A percentile compares a stretch with the other conserved stretches of the same genome.
phyloP scores from a whole-genome alignment of 2,797 vertebrate genomes.

The Sardinella longiceps region DNA sequence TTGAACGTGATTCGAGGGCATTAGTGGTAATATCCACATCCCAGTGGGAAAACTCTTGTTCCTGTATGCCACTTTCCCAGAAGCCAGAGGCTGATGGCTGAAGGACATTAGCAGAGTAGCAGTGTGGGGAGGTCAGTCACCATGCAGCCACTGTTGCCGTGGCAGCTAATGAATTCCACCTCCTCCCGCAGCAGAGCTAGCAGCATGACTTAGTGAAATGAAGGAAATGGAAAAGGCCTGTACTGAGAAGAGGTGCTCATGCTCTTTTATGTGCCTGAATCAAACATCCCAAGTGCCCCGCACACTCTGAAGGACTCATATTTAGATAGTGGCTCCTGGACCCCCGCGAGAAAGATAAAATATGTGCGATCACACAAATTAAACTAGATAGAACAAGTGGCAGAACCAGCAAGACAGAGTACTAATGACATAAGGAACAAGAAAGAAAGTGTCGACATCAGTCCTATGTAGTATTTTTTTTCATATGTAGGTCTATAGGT shows the following conservation, averaged over 20 bases:
- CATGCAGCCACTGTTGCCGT: constrained; percentile 30
- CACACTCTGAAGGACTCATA: too few species aligned
- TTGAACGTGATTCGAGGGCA: not conserved
- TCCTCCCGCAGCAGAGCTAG: constrained; percentile 36
- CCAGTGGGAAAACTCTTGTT: not conserved
- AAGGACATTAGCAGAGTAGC: not conserved
- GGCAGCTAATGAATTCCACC: constrained; percentile 44
- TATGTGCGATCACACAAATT: too few species aligned
- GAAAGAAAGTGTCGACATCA: too few species aligned
- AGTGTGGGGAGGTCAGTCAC: not conserved
- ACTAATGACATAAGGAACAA: too few species aligned
- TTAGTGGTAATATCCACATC: not conserved
- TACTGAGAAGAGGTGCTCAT: not conserved
- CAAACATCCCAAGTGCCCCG: too few species aligned
- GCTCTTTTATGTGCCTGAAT: too few species aligned
- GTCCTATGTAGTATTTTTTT: too few species aligned
- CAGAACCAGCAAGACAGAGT: too few species aligned
- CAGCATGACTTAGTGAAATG: constrained; percentile 39
- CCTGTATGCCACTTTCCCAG: not conserved
- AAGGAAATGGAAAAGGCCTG: not conserved
- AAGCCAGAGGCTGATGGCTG: not conserved
- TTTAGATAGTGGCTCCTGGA: too few species aligned
- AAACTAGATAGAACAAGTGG: too few species aligned
- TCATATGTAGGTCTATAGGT: too few species aligned
- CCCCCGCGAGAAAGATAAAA: too few species aligned